Evolutionary conservation across 2,797 vertebrate species (phyloP), one percentile per base, ranked within the genome.

Genomic region (Anguilla anguilla): DNA sequence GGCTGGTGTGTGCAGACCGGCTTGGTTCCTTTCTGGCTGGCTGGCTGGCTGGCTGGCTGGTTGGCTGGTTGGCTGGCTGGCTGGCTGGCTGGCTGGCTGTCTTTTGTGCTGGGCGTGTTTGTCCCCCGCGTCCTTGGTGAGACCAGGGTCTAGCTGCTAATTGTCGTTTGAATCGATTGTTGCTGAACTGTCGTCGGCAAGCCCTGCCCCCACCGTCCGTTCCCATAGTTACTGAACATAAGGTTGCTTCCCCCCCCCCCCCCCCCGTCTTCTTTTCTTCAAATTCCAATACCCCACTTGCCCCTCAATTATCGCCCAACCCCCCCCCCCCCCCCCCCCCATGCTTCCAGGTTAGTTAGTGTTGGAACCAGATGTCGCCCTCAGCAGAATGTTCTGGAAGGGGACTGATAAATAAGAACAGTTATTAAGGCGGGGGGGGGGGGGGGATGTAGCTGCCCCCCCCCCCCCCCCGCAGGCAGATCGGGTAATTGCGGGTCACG

Each of bases 401-500:
- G 43, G 77, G 77, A 91, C 89, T 91, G 93, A 94, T 94, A 81
- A 95, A 93, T 96, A 95, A 96, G 96, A 95, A 94, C 92, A 92
- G 95, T 96, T 95, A 95, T 96, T 95, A 95, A 94, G 93, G 92
- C 77, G 87, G 91, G 89, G 88, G 90, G 31, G 31, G 31, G 31
- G n/a, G n/a, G 31, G 31, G 31, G 35, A 35, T 35, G 35, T 35
- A 67, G 92, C 91, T 92, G 84, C 91, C 81, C 91, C 92, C 93
- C 93, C 39, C 39, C 51, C 0, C 93, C 92, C 93, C 85, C 55
- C 55, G 81, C 93, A 93, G 93, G 93, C 94, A 93, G 92, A 93
- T 93, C 90, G 92, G 92, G 90, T 96, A 95, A 96, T 96, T 94
- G 94, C 93, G 92, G 95, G 93, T 95, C 95, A 94, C 88, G 89